Evolutionary conservation across 2,888 invertebrate genomes (phyloP), one percentile per base, ranked within the genome.

Genomic region (Hypomecis atomaria): DNA sequence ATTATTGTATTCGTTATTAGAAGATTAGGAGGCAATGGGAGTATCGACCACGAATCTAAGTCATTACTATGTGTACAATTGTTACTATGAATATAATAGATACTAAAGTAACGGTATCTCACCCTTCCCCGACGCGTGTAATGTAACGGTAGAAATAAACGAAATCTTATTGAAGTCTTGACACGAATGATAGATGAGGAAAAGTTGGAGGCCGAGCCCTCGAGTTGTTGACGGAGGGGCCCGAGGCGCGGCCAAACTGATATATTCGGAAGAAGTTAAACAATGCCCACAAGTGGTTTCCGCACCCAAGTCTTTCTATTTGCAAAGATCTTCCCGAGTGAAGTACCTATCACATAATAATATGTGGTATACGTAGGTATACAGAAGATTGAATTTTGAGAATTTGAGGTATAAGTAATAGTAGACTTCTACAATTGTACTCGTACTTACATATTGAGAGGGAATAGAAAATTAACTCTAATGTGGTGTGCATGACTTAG

Each of bases 1-100:
- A 69, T 78, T 75, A 72, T 69, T 74, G 70, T 70, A 58, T 69
- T 71, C 50, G 74, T 70, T 70, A 72, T 70, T 67, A 69, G 65
- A 73, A 62, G 1, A 3, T 23, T n/a, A n/a, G n/a, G n/a, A n/a
- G 66, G 66, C 65, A 68, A 66, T 71, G 49, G 62, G 48, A 50
- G 59, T 66, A 57, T 66, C 44, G 59, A 63, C 49, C 33, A 61
- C 61, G 57, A 69, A 65, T 65, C 49, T 59, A 47, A 49, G 55
- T 52, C 52, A 62, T 64, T 62, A 66, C 38, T 61, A 65, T 62
- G 34, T 53, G 42, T 49, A 58, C 38, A 59, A 67, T 63, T 59
- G 56, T 67, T 44, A 50, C 47, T 55, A 62, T 23, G 50, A 62
- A 60, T 60, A 45, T 58, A 53, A 64, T 34, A 42, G 56, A 49